phyloP scores from a whole-genome alignment of 2,113 vertebrate genomes.

The Sorex araneus region DNA sequence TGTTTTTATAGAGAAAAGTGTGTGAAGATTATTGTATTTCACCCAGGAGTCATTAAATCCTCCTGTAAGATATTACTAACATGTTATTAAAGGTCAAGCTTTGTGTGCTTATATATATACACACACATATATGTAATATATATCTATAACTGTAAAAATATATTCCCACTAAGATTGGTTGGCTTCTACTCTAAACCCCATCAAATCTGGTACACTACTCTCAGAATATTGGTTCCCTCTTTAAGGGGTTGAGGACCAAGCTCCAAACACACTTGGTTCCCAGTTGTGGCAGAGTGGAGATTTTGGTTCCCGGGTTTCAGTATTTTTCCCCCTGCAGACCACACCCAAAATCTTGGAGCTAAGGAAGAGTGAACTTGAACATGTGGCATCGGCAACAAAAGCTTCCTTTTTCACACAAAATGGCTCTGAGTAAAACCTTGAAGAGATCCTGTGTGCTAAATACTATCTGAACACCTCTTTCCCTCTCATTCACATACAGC shows the following conservation, averaged over 20 bases:
- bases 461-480: background rate
- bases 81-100: no score
- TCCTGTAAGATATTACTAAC: no score
- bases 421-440: background rate
- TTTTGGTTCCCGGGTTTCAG: background rate
- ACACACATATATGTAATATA: no score
- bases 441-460: background rate
- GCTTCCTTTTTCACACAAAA: background rate
- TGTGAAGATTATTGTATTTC: no score
- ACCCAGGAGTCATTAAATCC: no score
- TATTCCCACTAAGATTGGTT: no score
- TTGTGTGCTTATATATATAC: no score
- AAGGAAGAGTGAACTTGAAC: background rate
- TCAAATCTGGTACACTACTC: no score
- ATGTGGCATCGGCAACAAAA: background rate
- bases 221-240: background rate
- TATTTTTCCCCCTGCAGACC: background rate
- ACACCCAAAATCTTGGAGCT: background rate
- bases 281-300: background rate
- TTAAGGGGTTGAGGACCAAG: background rate
- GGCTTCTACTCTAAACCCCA: no score
- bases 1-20: no score
- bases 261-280: background rate
- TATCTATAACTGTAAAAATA: no score
- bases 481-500: slow-evolving; percentile 3